Conservation (phyloP, 2,888 invertebrate species). For the Eristalis arbustorum region DNA sequence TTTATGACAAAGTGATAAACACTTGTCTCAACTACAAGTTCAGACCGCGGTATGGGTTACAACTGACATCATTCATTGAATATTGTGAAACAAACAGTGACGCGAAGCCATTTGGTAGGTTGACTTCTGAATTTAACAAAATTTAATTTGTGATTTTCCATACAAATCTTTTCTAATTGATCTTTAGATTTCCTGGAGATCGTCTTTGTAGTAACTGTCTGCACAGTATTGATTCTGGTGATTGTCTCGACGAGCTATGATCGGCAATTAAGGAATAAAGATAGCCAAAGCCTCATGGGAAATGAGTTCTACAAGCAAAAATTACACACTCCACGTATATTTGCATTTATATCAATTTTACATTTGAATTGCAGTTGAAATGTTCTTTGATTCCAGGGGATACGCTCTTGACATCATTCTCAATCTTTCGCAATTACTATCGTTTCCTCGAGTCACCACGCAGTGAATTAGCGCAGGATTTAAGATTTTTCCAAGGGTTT, state of each 20-base stretch:
- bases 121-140: background rate
- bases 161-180: background rate
- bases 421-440: conserved; percentile 76
- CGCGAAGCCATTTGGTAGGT: conserved; percentile 70
- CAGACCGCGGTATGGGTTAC: conserved; percentile 68
- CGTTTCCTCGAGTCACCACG: conserved; percentile 71
- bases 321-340: conserved; percentile 27
- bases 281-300: conserved; percentile 1
- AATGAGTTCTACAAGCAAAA: conserved; percentile 34
- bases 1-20: conserved; percentile 73
- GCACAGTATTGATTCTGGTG: conserved; percentile 10
- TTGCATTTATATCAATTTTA: background rate
- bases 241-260: conserved; percentile 42
- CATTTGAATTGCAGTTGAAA: background rate
- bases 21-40: conserved; percentile 75
- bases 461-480: conserved; percentile 71
- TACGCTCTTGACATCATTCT: conserved; percentile 74
- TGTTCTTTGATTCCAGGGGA: conserved; percentile 68
- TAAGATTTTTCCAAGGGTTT: conserved; percentile 75
- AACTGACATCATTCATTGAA: conserved; percentile 74
- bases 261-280: conserved; percentile 26
- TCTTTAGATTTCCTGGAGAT: conserved; percentile 33
- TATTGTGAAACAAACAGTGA: conserved; percentile 74
- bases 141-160: too few relatives aligned
- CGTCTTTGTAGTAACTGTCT: conserved; percentile 3